Base-by-base conservation (phyloP, 2,888 invertebrate species). In the Agrotis clavis region DNA sequence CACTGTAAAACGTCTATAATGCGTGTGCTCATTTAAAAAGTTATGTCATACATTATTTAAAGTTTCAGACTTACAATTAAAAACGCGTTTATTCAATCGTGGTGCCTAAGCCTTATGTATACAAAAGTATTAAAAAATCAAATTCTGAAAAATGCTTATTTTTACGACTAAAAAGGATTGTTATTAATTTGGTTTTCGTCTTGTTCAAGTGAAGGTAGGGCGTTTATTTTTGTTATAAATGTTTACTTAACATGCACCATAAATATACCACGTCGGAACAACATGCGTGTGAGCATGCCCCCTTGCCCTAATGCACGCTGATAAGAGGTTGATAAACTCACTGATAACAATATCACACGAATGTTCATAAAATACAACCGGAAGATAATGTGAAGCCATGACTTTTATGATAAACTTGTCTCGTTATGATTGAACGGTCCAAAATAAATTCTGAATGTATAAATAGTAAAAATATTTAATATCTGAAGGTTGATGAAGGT, bases 241-340 rank as follows among this genome's bases (percentile, higher is more conserved):
- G 25, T 13, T 63, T 63, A 54, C 13, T n/a, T n/a, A 19, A 45
- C 16, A 76, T 30, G 35, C 74, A 71, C 53, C 77, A 70, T 56
- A 61, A 60, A 81, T 60, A 51, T 21, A 30, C 19, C 50, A 30
- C 51, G 71, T 13, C 50, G 50, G 70, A 35, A 50, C 57, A 54
- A n/a, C 9, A 35, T 76, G 41, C 9, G 41, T 67, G 54, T 48
- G 47, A 30, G 6, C 77, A 41, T 64, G 59, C 50, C 72, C 66
- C 73, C 63, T 54, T 68, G 66, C 54, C 66, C 66, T 56, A 72
- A 78, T 66, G 68, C 62, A 54, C 9, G 5, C 6, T 78, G 79
- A 79, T 79, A 79, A 82, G 62, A 82, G 78, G 78, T 79, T 63
- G 73, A 77, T 79, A 73, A 50, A 67, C 82, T 82, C 13, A 66